Evolutionary conservation across 2,888 invertebrate species (phyloP).

Genomic region (Andrena bucephala): DNA sequence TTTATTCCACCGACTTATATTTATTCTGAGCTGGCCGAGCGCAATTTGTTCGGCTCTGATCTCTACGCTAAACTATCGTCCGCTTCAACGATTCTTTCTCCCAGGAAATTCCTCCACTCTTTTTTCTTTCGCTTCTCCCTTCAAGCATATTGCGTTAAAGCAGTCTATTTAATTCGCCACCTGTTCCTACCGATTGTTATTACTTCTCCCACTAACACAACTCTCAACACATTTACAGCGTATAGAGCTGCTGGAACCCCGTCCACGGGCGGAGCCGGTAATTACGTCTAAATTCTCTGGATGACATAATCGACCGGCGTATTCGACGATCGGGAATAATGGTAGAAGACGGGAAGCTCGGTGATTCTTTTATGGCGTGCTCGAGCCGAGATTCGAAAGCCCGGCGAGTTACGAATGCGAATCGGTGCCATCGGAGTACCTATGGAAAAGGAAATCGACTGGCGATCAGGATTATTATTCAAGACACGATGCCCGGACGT

Average conservation of each 20-base stretch:
- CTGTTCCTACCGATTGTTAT: too few species aligned
- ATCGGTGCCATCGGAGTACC: conserved; percentile 49
- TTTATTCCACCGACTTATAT: conserved; percentile 77
- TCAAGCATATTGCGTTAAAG: too few species aligned
- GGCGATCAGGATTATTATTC: conserved; percentile 79
- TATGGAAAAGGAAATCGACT: conserved; percentile 81
- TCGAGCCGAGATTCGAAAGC: conserved; percentile 65
- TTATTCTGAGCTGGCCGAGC: conserved; percentile 61
- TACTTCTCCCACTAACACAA: too few species aligned
- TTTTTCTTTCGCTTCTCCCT: background rate
- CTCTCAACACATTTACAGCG: too few species aligned
- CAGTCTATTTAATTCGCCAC: too few species aligned
- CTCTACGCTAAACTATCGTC: conserved; percentile 19
- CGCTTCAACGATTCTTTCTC: background rate
- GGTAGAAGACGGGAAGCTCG: conserved; percentile 34
- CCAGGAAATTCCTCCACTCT: background rate
- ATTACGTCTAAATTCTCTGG: background rate
- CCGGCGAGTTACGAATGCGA: conserved; percentile 66
- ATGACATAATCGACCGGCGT: conserved; percentile 40
- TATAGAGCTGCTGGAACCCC: background rate
- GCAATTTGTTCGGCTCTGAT: conserved; percentile 48
- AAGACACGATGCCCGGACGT: conserved; percentile 81
- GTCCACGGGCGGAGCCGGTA: background rate
- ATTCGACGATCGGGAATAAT: background rate
- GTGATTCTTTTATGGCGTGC: conserved; percentile 59